Conservation (phyloP, 2,113 vertebrate species). For the Geococcyx californianus region DNA sequence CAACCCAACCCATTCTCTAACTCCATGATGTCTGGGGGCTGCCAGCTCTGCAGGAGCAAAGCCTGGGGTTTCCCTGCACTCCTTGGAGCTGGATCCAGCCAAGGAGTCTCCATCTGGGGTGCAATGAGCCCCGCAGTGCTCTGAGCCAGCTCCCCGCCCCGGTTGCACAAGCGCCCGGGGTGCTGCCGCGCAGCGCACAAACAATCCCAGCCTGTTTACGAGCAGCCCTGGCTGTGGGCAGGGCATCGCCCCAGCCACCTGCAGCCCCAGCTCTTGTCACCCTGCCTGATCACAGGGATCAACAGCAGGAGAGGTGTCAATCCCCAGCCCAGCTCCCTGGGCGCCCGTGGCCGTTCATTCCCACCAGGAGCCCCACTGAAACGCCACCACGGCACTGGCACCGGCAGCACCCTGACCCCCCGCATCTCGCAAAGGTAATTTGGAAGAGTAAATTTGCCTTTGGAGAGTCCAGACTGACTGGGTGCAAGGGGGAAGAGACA, state of each 20-base stretch:
- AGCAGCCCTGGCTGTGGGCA: neutral
- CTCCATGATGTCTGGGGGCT: accelerated
- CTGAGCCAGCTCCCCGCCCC: constrained; percentile 18
- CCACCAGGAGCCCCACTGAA: accelerated
- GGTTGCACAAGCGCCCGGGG: constrained; percentile 33
- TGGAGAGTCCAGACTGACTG: accelerated
- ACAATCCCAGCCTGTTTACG: neutral
- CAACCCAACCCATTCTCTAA: too few species aligned
- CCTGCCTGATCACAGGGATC: accelerated
- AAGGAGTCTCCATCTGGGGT: neutral
- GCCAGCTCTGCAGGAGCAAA: accelerated
- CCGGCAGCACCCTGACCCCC: neutral
- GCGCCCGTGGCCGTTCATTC: neutral
- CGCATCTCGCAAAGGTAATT: neutral
- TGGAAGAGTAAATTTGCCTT: neutral
- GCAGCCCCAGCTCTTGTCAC: neutral
- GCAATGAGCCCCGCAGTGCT: neutral
- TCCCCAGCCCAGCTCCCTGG: neutral
- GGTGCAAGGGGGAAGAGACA: accelerated
- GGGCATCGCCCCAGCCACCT: neutral
- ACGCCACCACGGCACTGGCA: accelerated
- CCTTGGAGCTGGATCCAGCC: neutral
- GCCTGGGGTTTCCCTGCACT: accelerated
- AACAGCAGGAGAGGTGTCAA: accelerated
- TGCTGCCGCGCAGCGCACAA: neutral